phyloP scores from a whole-genome alignment of 2,797 vertebrate genomes.

The Falco peregrinus region DNA sequence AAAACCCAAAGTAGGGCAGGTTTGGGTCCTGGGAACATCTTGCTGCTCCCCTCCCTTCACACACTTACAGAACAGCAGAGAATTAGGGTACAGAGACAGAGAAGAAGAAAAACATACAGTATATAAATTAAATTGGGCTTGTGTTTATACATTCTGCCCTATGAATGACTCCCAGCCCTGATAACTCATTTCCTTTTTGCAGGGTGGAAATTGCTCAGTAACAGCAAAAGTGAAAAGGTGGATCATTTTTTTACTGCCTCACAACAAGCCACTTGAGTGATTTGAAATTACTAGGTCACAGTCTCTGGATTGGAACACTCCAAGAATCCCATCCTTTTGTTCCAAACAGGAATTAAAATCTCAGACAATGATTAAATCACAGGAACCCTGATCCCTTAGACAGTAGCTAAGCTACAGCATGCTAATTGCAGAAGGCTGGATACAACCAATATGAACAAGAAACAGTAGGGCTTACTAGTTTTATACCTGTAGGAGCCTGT shows the following conservation, averaged over 20 bases:
- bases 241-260: neutral
- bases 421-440: neutral
- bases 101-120: neutral
- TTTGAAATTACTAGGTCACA: conserved; percentile 35
- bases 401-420: neutral
- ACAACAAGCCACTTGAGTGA: neutral
- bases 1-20: neutral
- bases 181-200: conserved; percentile 16
- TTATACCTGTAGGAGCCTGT: neutral
- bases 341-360: conserved; percentile 18
- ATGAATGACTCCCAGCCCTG: neutral
- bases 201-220: neutral
- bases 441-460: neutral
- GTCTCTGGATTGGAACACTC: neutral
- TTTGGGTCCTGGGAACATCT: neutral
- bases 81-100: neutral
- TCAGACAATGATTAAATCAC: neutral
- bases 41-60: neutral
- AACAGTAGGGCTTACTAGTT: neutral
- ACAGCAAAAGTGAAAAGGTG: neutral
- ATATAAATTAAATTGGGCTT: neutral
- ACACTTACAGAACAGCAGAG: neutral
- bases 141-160: neutral
- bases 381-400: neutral
- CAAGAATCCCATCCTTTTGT: neutral